These are phyloP conservation scores for Limenitis camilla DNA, from an alignment of 2,888 invertebrate genomes.

Conservation along the genomic window DNA sequence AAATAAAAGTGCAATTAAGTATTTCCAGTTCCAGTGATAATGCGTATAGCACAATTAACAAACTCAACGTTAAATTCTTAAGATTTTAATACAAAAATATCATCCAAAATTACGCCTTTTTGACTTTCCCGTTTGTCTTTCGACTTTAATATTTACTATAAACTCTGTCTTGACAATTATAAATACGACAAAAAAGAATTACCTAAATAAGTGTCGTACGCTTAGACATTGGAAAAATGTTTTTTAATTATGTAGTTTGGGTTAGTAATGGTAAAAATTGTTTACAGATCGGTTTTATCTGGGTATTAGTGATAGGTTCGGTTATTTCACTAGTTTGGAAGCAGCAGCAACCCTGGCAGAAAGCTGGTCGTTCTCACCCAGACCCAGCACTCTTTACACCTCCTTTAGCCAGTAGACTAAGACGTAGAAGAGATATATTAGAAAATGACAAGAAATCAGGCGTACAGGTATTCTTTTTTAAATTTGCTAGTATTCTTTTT, in stretches of 20 bases:
- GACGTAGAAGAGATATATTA: constrained; percentile 18
- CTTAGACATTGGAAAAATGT: neutral
- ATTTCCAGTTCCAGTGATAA: no score
- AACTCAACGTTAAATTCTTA: no score
- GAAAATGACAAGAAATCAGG: constrained; percentile 25
- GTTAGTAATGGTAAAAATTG: neutral
- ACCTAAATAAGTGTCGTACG: no score
- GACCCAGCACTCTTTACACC: constrained; percentile 63
- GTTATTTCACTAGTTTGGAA: constrained; percentile 48
- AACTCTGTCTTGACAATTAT: no score
- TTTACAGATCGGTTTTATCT: constrained; percentile 53
- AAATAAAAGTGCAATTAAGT: no score
- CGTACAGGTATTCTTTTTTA: constrained; percentile 39
- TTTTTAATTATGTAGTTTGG: neutral
- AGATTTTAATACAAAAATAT: no score
- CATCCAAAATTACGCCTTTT: no score
- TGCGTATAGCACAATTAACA: no score
- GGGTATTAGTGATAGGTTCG: constrained; percentile 54
- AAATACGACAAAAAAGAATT: no score
- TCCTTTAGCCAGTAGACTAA: constrained; percentile 44
- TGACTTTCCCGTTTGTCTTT: no score
- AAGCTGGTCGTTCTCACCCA: constrained; percentile 41
- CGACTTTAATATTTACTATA: no score
- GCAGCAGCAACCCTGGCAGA: constrained; percentile 58
- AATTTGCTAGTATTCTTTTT: neutral